Conservation (phyloP, 2,797 vertebrate species). For the Phoeniculus purpureus region DNA sequence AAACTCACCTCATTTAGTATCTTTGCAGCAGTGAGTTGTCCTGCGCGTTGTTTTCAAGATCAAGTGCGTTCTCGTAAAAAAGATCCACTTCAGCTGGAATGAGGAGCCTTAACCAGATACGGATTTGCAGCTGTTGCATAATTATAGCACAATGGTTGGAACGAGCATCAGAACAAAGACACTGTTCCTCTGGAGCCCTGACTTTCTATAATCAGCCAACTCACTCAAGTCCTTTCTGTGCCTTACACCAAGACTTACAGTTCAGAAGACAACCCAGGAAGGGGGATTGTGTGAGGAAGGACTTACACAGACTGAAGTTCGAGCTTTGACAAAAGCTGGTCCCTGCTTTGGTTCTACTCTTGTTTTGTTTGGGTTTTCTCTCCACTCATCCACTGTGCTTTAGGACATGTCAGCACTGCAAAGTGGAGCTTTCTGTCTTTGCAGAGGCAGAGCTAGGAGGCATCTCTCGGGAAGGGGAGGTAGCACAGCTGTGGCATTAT, state of each 20-base stretch:
- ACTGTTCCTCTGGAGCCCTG: neutral
- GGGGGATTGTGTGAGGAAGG: neutral
- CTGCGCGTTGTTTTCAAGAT: neutral
- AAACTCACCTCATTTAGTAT: neutral
- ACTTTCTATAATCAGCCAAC: neutral
- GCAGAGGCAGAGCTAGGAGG: neutral
- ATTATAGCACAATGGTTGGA: neutral
- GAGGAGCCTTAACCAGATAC: neutral
- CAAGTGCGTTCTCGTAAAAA: neutral
- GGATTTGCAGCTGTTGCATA: neutral
- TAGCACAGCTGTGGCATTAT: neutral
- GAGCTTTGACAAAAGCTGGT: neutral
- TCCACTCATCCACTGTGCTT: neutral
- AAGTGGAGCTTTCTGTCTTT: too few species aligned
- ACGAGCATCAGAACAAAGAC: neutral
- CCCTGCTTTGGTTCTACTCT: neutral
- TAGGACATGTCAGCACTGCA: neutral
- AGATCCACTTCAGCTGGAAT: neutral
- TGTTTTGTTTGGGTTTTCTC: neutral
- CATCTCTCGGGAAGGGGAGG: neutral
- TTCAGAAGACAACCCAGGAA: neutral
- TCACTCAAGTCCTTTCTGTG: neutral
- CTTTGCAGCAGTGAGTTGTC: neutral
- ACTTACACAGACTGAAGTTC: neutral
- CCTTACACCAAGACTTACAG: neutral